These are phyloP conservation scores for Tinea trinotella DNA, from an alignment of 2,888 invertebrate genomes.

Conservation along the genomic window DNA sequence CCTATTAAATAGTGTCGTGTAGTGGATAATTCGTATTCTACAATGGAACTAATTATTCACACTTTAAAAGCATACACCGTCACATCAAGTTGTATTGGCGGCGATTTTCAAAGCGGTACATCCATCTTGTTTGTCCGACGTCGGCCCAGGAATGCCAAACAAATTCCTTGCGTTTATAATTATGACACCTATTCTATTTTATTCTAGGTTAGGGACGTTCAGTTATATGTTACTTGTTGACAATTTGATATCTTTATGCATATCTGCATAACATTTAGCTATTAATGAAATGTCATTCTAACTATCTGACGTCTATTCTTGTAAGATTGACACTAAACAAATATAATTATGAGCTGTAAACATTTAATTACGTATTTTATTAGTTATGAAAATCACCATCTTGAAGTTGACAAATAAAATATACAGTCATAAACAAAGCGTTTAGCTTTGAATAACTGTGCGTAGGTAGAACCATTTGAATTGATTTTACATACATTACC, in stretches of 20 bases:
- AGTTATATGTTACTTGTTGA: slow-evolving; percentile 1
- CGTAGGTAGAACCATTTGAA: slow-evolving; percentile 36
- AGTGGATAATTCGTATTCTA: too few species aligned
- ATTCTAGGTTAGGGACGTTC: slow-evolving; percentile 22
- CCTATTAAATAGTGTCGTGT: too few species aligned
- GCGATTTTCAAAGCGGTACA: slow-evolving; percentile 27
- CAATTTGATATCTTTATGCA: neutral
- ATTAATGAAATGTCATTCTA: neutral
- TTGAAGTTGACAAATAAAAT: slow-evolving; percentile 13
- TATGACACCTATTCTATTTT: slow-evolving; percentile 23
- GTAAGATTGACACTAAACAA: neutral
- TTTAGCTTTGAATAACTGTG: slow-evolving; percentile 19
- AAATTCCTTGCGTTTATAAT: slow-evolving; percentile 25
- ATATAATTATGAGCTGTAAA: neutral
- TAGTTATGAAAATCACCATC: neutral
- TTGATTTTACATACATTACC: slow-evolving; percentile 34
- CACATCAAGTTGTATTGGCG: slow-evolving; percentile 20
- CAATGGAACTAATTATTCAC: slow-evolving; percentile 11
- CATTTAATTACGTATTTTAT: slow-evolving; percentile 13
- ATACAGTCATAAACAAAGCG: slow-evolving; percentile 5
- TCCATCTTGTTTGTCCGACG: slow-evolving; percentile 26
- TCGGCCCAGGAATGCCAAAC: slow-evolving; percentile 26
- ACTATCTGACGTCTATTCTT: neutral
- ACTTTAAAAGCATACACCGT: neutral
- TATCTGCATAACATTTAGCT: neutral